phyloP scores from a whole-genome alignment of 2,113 vertebrate species.

The Callospermophilus lateralis region DNA sequence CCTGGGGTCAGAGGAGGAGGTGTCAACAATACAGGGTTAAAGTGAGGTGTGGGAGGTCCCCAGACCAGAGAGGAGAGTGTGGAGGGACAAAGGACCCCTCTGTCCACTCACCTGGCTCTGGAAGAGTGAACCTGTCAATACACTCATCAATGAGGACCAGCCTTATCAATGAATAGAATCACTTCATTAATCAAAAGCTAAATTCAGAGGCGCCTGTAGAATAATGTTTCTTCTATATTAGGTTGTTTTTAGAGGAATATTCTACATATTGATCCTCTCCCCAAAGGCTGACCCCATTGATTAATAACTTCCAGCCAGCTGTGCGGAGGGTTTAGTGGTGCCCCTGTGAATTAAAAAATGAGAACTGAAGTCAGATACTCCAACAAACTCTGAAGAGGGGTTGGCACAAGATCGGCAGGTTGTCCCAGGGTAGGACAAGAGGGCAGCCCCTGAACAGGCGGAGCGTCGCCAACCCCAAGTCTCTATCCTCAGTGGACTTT shows the following conservation, averaged over 20 bases:
- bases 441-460: background rate
- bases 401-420: background rate
- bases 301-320: background rate
- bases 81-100: background rate
- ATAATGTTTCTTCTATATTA: background rate
- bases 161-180: background rate
- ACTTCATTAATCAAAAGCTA: background rate
- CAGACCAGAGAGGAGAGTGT: background rate
- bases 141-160: background rate
- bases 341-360: background rate
- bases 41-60: background rate
- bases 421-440: background rate
- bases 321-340: background rate
- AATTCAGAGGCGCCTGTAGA: background rate
- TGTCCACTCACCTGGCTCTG: background rate
- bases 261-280: background rate
- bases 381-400: background rate
- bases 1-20: background rate
- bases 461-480: background rate
- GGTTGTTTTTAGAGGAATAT: background rate
- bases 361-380: background rate
- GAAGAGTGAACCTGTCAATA: background rate
- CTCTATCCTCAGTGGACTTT: background rate
- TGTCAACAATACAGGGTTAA: background rate
- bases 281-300: background rate